These are phyloP conservation scores for Lacerta viridis DNA, from an alignment of 2,797 vertebrate species.

Conservation along the genomic window DNA sequence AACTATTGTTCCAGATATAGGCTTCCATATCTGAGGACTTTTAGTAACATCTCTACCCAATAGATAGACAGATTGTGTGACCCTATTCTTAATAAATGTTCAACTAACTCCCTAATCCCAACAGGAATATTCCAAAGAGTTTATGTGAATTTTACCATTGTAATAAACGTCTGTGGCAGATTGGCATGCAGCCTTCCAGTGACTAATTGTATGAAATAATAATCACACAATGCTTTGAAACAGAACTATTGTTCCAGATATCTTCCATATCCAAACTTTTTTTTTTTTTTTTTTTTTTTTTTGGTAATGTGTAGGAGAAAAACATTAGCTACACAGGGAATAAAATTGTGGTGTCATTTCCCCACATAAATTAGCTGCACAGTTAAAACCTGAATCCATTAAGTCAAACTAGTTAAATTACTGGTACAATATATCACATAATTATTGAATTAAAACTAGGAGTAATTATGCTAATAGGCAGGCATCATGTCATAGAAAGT, in stretches of 20 bases:
- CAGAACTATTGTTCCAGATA: slow-evolving; percentile 14
- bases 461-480: slow-evolving; percentile 63
- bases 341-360: slow-evolving; percentile 22
- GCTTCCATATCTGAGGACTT: background rate
- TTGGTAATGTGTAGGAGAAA: slow-evolving; percentile 40
- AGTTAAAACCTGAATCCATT: slow-evolving; percentile 51
- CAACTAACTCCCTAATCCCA: background rate
- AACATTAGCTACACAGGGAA: slow-evolving; percentile 29
- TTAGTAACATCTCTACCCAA: background rate
- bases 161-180: rapidly evolving
- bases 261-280: background rate
- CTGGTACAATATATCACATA: slow-evolving; percentile 56
- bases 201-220: background rate
- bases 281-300: slow-evolving; percentile 33
- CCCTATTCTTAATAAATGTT: background rate
- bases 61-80: background rate
- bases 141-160: background rate
- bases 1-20: slow-evolving; percentile 1
- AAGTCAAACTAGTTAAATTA: slow-evolving; percentile 63
- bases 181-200: background rate
- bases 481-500: slow-evolving; percentile 38
- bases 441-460: slow-evolving; percentile 56
- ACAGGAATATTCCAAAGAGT: background rate
- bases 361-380: slow-evolving; percentile 49
- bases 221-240: background rate